Evolutionary conservation across 1,140 invertebrate genomes (phyloP), one percentile per base, ranked within the genome.

Genomic region (Drosophila erecta): DNA sequence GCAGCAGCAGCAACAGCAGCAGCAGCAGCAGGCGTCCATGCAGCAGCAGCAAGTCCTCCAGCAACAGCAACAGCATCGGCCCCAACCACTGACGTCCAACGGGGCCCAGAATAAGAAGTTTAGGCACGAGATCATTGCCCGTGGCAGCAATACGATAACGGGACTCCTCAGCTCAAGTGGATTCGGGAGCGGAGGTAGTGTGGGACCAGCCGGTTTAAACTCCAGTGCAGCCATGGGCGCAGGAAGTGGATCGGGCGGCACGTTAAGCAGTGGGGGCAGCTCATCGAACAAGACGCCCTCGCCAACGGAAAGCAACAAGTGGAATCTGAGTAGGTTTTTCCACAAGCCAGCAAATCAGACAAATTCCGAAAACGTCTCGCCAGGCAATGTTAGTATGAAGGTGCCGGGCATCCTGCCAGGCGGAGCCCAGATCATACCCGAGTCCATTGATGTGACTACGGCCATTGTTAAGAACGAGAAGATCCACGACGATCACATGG

Each of bases 251-350:
- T 47, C 73, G 2, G 74, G 56, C 8, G 60, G 81, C 6, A 67
- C 61, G 6, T 35, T 83, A 41, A 90, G 81, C 62, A 85, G 80
- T 40, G 78, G 81, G 1, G 83, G 83, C 5, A 90, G 77, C 11
- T 87, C 87, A 2, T 90, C 90, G n/a, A 91, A 91, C 70, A 91
- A 91, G 55, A 90, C 90, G 35, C 87, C 90, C 0, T 91, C 90
- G 47, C 90, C 90, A 3, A 90, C 90, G 50, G 87, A 92, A 50
- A 84, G 84, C 62, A 91, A 89, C 54, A 79, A 84, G 51, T 92
- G 90, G 90, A 67, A 64, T 8, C 64, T 92, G 5, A 83, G 84
- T 49, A 72, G 90, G 4, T 92, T 90, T 50, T 91, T 92, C 41
- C 77, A 54, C 17, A 91, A 91, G 49, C 83, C 86, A 5, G 30